Base-by-base conservation (phyloP, 2,797 vertebrate genomes). In the Calcarius lapponicus region DNA sequence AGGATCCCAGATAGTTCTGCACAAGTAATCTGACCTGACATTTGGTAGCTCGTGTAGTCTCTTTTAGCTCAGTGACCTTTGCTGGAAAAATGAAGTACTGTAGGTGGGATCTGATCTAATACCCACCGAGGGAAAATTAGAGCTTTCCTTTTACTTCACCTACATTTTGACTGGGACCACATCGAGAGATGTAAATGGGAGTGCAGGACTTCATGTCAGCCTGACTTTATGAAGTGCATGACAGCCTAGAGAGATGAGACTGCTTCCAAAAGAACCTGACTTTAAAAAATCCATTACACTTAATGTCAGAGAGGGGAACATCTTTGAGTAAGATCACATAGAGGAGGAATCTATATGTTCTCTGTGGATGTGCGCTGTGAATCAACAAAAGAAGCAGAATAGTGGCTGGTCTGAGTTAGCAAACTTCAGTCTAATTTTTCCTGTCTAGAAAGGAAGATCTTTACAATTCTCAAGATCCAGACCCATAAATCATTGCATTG, bases 31-130 rank as follows among this genome's bases (percentile, higher is more conserved):
- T 86, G 64, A 87, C 54, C 29, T 93, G 91, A 88, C 76, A 48
- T 93, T 95, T 80, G 48, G 26, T 65, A 76, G n/a, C 43, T 75
- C 0, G 0, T 70, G 61, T 42, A 57, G 51, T 76, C 40, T 86
- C 28, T 92, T 87, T 81, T 61, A 93, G 66, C 51, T 91, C 61
- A 56, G 64, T 92, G 92, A 94, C 60, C 91, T 97, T 96, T 93
- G n/a, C 56, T 84, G 36, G 17, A 84, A 88, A 88, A 90, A n/a
- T 71, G 56, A 91, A 92, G 40, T 32, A 26, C 60, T 76, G n/a
- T 50, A 65, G 43, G 26, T 62, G n/a, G 69, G 48, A 17, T 71
- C 34, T 70, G 50, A 71, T 74, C 65, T 74, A 71, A 29, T 53
- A 73, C 5, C 5, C 28, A 65, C 26, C 34, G 76, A 74, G 31